Evolutionary conservation across 2,797 vertebrate genomes (phyloP).

Genomic region (Lepilemur ruficaudatus): DNA sequence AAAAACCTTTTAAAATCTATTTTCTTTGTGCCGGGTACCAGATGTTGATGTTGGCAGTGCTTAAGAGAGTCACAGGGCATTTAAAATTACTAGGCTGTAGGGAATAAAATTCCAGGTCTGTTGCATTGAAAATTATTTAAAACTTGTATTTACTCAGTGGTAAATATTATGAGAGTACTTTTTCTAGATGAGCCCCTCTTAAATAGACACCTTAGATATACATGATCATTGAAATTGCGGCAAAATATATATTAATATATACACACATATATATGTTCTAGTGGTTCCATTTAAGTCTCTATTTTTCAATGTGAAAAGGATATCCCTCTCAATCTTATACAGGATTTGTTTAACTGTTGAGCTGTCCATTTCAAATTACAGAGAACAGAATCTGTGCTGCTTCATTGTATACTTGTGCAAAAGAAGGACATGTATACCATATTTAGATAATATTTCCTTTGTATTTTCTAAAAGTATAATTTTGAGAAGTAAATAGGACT

Average conservation of each 20-base stretch:
- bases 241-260: background rate
- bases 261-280: background rate
- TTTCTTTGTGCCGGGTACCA: slow-evolving; percentile 81
- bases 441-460: slow-evolving; percentile 19
- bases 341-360: background rate
- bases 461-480: background rate
- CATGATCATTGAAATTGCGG: slow-evolving; percentile 63
- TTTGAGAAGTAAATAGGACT: background rate
- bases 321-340: background rate
- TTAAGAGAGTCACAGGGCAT: slow-evolving; percentile 76
- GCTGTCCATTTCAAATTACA: background rate
- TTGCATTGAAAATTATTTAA: slow-evolving; percentile 73
- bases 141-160: slow-evolving; percentile 54
- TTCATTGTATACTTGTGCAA: background rate
- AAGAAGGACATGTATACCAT: background rate
- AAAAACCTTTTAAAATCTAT: slow-evolving; percentile 70
- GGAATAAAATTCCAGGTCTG: slow-evolving; percentile 77
- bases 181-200: slow-evolving; percentile 52
- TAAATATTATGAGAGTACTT: slow-evolving; percentile 67
- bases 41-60: slow-evolving; percentile 82
- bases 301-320: slow-evolving; percentile 48
- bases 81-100: slow-evolving; percentile 68
- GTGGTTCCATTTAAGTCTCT: background rate
- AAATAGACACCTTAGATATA: background rate
- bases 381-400: background rate